phyloP scores from a whole-genome alignment of 2,888 invertebrate genomes.

The Drosophila antonietae region DNA sequence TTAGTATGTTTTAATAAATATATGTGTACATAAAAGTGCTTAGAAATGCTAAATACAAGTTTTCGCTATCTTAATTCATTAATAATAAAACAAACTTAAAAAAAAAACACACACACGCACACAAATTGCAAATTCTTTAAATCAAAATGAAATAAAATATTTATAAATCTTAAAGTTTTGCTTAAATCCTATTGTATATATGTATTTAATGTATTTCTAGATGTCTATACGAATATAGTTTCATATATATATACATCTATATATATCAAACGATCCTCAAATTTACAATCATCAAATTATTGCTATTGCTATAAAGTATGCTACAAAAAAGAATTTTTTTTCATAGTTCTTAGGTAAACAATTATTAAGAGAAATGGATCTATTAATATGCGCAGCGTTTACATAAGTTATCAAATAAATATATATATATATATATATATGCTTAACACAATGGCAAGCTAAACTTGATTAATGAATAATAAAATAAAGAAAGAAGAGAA shows the following conservation, averaged over 20 bases:
- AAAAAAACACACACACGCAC: neutral
- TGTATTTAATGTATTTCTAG: slow-evolving; percentile 49
- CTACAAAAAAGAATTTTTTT: slow-evolving; percentile 34
- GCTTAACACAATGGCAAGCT: slow-evolving; percentile 27
- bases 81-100: neutral
- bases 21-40: slow-evolving; percentile 40
- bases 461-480: slow-evolving; percentile 26
- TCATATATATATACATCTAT: slow-evolving; percentile 22
- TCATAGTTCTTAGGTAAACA: slow-evolving; percentile 35
- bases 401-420: slow-evolving; percentile 24
- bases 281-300: slow-evolving; percentile 33
- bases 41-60: slow-evolving; percentile 13
- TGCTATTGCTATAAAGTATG: slow-evolving; percentile 40
- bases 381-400: slow-evolving; percentile 42
- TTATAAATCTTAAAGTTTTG: slow-evolving; percentile 18
- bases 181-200: slow-evolving; percentile 42
- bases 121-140: slow-evolving; percentile 25
- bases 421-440: slow-evolving; percentile 32
- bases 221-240: slow-evolving; percentile 47
- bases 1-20: slow-evolving; percentile 14
- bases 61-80: slow-evolving; percentile 23
- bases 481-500: neutral
- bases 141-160: slow-evolving; percentile 3
- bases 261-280: slow-evolving; percentile 46
- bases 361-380: slow-evolving; percentile 23